Evolutionary conservation across 2,113 vertebrate species (phyloP), one percentile per base, ranked within the genome.

Genomic region (Pholis gunnellus): DNA sequence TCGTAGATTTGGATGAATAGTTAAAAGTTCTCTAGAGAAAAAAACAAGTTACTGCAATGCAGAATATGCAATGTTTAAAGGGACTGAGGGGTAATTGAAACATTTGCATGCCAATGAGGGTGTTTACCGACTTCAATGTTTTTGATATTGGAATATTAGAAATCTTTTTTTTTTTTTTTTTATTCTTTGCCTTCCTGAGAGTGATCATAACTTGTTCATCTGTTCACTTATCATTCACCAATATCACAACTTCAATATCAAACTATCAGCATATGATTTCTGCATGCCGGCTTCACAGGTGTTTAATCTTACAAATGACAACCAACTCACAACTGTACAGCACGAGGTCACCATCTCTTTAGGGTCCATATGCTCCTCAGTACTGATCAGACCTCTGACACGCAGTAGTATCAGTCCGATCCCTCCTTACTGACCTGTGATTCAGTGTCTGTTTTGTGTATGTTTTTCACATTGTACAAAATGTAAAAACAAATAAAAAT

Each of bases 21-120:
- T 88, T 95, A 91, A 94, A 48, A 94, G 92, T 95, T 96, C 95
- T 95, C 95, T 95, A 95, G 95, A 95, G 94, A 95, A 96, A 94
- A 50, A 93, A 93, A 88, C 86, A 88, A 94, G 92, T 96, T 95
- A 92, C 95, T 96, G 94, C 95, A 96, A 95, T 96, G 95, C 95
- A 96, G 95, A 94, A 94, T 94, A 94, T 93, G 93, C 94, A 93
- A 94, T 91, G 84, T 94, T 93, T 84, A 86, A 92, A 91, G 80
- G 84, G 88, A 79, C 63, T 36, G 81, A 88, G 85, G 91, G 88
- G 84, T 60, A 70, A 85, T 79, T 82, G 76, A 92, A 89, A 88
- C 78, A 87, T 87, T 87, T 90, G 93, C 94, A 92, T 91, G 93
- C 89, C 78, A 67, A 87, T 87, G 91, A 93, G 90, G 92, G 88